Evolutionary conservation across 2,797 vertebrate genomes (phyloP), one percentile per base, ranked within the genome.

Genomic region (Schizopygopsis pylzovi): DNA sequence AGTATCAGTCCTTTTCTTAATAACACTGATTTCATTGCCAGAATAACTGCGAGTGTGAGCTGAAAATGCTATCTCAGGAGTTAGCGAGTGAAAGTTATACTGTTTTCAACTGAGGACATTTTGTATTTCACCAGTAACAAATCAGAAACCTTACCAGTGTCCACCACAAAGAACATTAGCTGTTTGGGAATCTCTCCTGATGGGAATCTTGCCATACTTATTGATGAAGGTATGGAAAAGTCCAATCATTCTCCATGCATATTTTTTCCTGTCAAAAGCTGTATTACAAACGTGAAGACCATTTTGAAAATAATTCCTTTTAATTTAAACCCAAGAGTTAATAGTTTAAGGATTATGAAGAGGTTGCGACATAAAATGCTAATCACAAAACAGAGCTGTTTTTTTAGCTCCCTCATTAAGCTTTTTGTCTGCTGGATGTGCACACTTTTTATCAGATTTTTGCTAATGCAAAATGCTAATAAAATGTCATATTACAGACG

Each of bases 151-250:
- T 88, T 98, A 22, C 98, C 98, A 0, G 2, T 98, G 86, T 97
- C 97, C 79, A 95, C 97, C 0, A 93, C 92, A 0, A 97, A 97
- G 91, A 99, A 99, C 79, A 95, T 99, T 12, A 93, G 91, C 0
- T 97, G 97, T 0, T 96, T 99, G 75, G 98, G 96, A n/a, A 92
- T 99, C 37, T 99, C 98, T 81, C 97, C 97, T 0, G 95, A 98
- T 39, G 97, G 97, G 67, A 95, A 90, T 73, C 90, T 98, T 15
- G 98, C 97, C 12, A 92, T 99, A n/a, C 83, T 99, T 0, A 92
- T 99, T 2, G 98, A 99, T 87, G 98, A 99, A 97, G 98, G 98
- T 99, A 92, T 82, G 73, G 1, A 13, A 67, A 67, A 13, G 25
- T 22, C 5, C n/a, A 15, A 80, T 16, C 4, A 33, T 67, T 49